Conservation (phyloP, 2,113 vertebrate species). For the Heterotilapia buettikoferi region DNA sequence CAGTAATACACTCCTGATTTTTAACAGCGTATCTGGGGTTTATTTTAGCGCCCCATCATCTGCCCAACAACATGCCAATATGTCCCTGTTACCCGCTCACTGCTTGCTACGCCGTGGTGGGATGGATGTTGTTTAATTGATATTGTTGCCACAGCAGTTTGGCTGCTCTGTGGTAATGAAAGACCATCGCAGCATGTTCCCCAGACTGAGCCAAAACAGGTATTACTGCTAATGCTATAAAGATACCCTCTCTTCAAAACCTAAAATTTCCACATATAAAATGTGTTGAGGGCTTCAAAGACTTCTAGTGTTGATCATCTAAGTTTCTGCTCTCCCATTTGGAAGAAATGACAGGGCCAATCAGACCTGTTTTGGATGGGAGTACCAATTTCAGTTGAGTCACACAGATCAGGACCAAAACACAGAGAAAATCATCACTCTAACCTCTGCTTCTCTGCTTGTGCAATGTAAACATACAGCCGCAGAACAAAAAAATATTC, state of each 20-base stretch:
- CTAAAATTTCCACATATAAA: constrained; percentile 9
- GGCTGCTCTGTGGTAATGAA: constrained; percentile 44
- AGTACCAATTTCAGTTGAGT: background rate
- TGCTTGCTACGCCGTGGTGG: background rate
- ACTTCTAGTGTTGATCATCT: background rate
- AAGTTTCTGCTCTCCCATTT: background rate
- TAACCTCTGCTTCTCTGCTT: background rate
- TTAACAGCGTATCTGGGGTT: background rate
- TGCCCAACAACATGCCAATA: background rate
- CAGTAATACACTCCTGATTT: background rate
- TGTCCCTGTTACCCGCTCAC: background rate
- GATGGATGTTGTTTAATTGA: constrained; percentile 17
- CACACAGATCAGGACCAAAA: background rate
- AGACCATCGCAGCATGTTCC: constrained; percentile 25
- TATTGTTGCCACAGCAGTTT: constrained; percentile 21
- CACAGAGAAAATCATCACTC: background rate
- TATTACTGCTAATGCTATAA: constrained; percentile 53
- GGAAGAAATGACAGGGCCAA: background rate
- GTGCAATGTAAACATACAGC: background rate
- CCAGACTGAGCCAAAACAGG: constrained; percentile 57
- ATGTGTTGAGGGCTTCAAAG: constrained; percentile 15
- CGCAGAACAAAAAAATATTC: background rate
- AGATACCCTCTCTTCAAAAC: background rate
- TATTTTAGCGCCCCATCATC: background rate
- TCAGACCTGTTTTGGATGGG: background rate